Evolutionary conservation across 2,797 vertebrate genomes (phyloP), one percentile per base, ranked within the genome.

Genomic region (Gobio occitaniae): DNA sequence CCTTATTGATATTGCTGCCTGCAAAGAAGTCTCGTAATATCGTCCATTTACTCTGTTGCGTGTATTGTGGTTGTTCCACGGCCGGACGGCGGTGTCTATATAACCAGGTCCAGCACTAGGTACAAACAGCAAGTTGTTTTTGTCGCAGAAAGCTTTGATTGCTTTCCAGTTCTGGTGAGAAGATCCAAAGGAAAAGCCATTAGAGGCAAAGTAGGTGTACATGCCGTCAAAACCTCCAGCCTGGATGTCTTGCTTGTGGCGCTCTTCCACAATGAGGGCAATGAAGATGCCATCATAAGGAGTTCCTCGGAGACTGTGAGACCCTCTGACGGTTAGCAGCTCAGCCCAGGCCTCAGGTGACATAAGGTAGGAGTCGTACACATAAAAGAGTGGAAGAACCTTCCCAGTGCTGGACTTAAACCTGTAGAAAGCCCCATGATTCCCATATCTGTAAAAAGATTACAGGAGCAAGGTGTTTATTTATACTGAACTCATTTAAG

Each of bases 11-110:
- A 97, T 89, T 3, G 96, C 96, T 0, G 96, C 96, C 91, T 97
- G 96, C 88, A 97, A 91, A 38, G 96, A 95, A 0, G 97, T 97
- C 91, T 97, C 97, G 0, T 97, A 97, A 89, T 97, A 97, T 36
- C 97, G 96, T 16, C 97, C 97, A 1, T 97, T 97, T 48, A 97
- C 96, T 21, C 97, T 89, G 89, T 97, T 96, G 48, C 97, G 93
- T 1, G 97, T 96, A 86, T 97, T 97, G 84, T 97, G 97, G 91
- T 97, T 97, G 92, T 97, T 97, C 97, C 97, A 97, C 0, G 97
- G 96, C 78, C 96, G 94, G 17, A 97, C 95, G 13, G 96, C 96
- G 0, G 96, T 97, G 88, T 97, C 96, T 0, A 96, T 94, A 69
- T 97, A 97, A 5, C 97, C 96, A 0, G 97, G 97, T 0, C 97